These are phyloP conservation scores for Phenganax marumi DNA, from an alignment of 92 coral and sea anemone genomes.

Conservation along the genomic window DNA sequence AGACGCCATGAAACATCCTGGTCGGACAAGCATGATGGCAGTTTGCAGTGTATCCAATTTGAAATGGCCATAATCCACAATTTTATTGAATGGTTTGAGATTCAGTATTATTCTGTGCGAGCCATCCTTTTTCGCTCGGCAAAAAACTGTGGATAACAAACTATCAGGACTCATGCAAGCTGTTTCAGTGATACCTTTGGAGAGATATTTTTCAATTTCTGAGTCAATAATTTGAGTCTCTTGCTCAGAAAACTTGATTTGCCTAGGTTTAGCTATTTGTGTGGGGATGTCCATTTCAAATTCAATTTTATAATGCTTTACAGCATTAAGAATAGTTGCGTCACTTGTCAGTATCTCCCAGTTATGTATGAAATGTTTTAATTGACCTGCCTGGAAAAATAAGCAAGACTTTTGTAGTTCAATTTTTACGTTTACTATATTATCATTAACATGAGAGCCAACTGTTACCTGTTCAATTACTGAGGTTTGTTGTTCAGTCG, in stretches of 20 bases:
- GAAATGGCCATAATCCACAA: conserved; percentile 8
- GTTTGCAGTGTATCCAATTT: conserved; percentile 12
- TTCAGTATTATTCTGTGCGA: conserved; percentile 5
- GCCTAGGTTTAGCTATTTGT: conserved; percentile 14
- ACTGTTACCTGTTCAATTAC: conserved; percentile 34
- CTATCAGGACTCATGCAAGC: not conserved
- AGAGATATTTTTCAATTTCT: too few species aligned
- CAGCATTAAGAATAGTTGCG: conserved; percentile 43
- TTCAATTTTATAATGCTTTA: conserved; percentile 48
- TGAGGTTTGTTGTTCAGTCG: conserved; percentile 31
- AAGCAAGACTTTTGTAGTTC: not conserved
- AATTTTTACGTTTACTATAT: not conserved
- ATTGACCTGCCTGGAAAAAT: conserved; percentile 33
- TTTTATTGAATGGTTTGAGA: not conserved
- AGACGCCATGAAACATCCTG: conserved; percentile 14
- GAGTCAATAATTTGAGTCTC: conserved; percentile 36
- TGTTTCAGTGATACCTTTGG: not conserved
- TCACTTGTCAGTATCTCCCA: conserved; percentile 54
- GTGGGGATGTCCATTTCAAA: conserved; percentile 38
- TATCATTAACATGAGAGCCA: not conserved
- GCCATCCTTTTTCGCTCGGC: conserved; percentile 15
- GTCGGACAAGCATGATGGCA: not conserved
- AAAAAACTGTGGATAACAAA: conserved; percentile 7
- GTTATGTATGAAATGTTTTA: not conserved
- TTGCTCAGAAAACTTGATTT: conserved; percentile 22